Conservation (phyloP, 2,888 invertebrate genomes). For the Thereva unica region DNA sequence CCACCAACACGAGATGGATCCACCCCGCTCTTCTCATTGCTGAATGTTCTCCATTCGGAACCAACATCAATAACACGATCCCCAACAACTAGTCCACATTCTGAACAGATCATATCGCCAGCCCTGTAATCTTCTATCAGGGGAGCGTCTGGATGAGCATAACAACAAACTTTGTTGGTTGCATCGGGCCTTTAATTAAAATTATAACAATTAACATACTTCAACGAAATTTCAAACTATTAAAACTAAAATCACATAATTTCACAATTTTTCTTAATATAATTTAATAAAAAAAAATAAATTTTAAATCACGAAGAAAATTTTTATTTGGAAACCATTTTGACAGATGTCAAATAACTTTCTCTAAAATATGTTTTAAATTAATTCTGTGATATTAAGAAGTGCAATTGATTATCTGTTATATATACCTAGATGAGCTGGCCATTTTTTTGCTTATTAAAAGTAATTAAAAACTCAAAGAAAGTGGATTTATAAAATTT, state of each 20-base stretch:
- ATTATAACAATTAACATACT: too few species aligned
- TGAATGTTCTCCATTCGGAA: constrained; percentile 99
- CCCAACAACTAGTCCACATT: constrained; percentile 99
- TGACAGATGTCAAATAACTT: too few species aligned
- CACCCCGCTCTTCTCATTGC: constrained; percentile 94
- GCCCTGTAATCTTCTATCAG: constrained; percentile 98
- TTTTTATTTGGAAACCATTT: too few species aligned
- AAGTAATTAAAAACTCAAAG: too few species aligned
- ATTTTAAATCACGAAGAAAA: too few species aligned
- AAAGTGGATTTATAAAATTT: too few species aligned
- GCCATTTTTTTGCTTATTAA: constrained; percentile 61
- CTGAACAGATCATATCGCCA: constrained; percentile 98
- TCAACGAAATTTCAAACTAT: too few species aligned
- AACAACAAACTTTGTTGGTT: constrained; percentile 82
- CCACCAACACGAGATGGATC: constrained; percentile 99
- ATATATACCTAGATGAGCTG: constrained; percentile 68
- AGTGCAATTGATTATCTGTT: neutral
- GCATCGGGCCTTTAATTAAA: constrained; percentile 61
- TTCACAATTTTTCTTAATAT: neutral
- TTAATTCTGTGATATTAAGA: neutral
- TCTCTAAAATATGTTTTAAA: neutral
- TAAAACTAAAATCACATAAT: too few species aligned
- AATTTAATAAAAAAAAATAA: neutral
- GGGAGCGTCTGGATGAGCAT: constrained; percentile 92
- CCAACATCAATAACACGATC: constrained; percentile 99